phyloP scores from a whole-genome alignment of 2,113 vertebrate genomes.

The Ia io region DNA sequence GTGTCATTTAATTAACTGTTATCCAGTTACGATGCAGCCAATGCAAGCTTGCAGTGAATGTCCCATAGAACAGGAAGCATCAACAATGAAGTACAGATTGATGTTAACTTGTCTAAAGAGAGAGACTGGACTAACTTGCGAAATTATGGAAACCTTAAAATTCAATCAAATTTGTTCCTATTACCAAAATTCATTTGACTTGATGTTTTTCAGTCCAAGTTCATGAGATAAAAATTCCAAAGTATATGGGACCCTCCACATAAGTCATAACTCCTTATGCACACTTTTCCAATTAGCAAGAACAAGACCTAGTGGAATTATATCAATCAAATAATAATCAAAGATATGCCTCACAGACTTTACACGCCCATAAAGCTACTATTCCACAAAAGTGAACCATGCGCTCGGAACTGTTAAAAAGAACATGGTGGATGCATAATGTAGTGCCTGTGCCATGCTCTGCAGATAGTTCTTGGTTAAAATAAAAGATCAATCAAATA shows the following conservation, averaged over 20 bases:
- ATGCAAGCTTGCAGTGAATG: background rate
- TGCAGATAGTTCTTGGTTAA: background rate
- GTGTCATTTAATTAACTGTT: background rate
- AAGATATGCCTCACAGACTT: background rate
- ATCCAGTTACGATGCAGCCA: background rate
- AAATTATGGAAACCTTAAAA: background rate
- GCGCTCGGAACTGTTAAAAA: background rate
- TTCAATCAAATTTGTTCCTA: background rate
- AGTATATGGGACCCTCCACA: background rate
- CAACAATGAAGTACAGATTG: background rate
- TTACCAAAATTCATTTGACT: background rate
- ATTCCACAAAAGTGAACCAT: conserved; percentile 6
- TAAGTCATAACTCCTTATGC: background rate
- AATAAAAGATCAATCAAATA: conserved; percentile 14
- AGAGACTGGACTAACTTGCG: background rate
- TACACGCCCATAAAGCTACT: conserved; percentile 11
- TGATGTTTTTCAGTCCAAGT: background rate
- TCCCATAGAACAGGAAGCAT: background rate
- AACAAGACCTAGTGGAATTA: conserved; percentile 29
- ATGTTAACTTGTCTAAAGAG: background rate
- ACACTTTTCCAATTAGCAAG: background rate
- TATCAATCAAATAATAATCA: background rate
- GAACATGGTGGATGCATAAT: background rate
- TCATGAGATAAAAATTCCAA: background rate
- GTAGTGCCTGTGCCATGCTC: background rate